Base-by-base conservation (phyloP, 2,888 invertebrate genomes). In the Aspidapion aeneum region DNA sequence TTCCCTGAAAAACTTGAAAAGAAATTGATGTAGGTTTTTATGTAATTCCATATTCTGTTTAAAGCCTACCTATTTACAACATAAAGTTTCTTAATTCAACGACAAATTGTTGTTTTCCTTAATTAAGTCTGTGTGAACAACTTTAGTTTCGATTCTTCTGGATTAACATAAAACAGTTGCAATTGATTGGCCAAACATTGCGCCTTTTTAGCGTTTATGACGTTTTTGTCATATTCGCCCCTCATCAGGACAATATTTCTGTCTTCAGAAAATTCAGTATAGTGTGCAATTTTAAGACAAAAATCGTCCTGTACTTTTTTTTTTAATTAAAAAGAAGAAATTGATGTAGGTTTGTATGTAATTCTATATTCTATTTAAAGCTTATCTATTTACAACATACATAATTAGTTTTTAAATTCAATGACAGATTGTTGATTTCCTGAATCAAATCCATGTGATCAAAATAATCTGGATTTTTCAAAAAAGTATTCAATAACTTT, bases 121-220 rank as follows among this genome's bases (percentile, higher is more conserved):
- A 64, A 94, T 86, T 18, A 94, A 82, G 76, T 94, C 91, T 87
- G 88, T 89, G 73, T 94, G 91, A 95, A 76, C 51, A 94, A 77
- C 55, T 84, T 78, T 1, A 84, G 74, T 74, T 91, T 89, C 2
- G 80, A 81, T 16, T 83, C 76, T 75, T 90, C 86, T 60, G 87
- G 83, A 69, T 87, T 86, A 57, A 84, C 85, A 77, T 94, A 95
- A 79, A 93, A 95, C 79, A 94, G 82, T 77, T 94, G 93, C 64
- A 94, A 80, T 77, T 94, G 91, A 78, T 94, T 94, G 0, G 90
- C 92, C 60, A 95, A 79, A 75, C 93, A 94, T 74, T 90, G 92
- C 0, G 94, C 94, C 79, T 95, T 94, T 74, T 87, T 85, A 0
- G 85, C 87, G 76, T 82, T 87, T 62, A 94, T 78, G 0, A 90